phyloP scores from a whole-genome alignment of 2,888 invertebrate genomes.

The Drosophila sordidula region DNA sequence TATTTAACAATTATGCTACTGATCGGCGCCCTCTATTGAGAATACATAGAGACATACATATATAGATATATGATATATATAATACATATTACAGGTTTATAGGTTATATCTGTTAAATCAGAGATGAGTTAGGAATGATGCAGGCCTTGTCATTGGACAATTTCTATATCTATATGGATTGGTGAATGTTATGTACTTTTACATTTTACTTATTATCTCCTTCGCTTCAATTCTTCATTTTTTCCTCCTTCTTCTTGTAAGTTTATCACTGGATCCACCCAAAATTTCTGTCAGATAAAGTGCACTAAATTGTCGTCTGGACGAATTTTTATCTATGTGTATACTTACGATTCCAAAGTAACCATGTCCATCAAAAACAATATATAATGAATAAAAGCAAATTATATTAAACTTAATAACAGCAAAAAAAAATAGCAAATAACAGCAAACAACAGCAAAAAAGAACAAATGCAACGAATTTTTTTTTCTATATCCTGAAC shows the following conservation, averaged over 20 bases:
- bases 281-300: slow-evolving; percentile 10
- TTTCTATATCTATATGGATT: neutral
- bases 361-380: neutral
- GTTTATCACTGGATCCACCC: slow-evolving; percentile 1
- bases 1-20: slow-evolving; percentile 19
- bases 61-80: neutral
- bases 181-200: slow-evolving; percentile 18
- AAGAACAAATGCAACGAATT: neutral
- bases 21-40: slow-evolving; percentile 3
- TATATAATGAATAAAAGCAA: neutral
- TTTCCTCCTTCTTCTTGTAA: neutral
- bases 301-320: slow-evolving; percentile 19
- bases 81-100: neutral
- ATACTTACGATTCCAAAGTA: neutral
- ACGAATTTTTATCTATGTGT: slow-evolving; percentile 4
- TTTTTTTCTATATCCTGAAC: no score
- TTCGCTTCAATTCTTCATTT: neutral
- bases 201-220: slow-evolving; percentile 8
- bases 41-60: neutral
- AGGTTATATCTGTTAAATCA: neutral
- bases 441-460: no score
- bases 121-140: neutral
- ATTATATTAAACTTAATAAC: neutral
- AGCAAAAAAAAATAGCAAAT: no score
- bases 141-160: neutral